These are phyloP conservation scores for Automeris io DNA, from an alignment of 2,888 invertebrate species.

Conservation along the genomic window DNA sequence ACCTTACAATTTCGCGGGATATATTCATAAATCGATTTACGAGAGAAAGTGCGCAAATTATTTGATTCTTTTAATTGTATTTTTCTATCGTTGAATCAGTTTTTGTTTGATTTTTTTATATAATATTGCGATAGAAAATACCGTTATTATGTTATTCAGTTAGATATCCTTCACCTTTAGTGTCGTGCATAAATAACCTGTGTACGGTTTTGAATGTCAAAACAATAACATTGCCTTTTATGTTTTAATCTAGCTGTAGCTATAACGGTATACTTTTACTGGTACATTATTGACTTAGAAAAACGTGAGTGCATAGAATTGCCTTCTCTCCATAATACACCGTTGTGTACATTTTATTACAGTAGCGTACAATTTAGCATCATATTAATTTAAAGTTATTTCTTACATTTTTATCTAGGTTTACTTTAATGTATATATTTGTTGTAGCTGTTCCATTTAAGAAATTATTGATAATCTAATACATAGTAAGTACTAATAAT, in stretches of 20 bases:
- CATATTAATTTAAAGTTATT: no score
- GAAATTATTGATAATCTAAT: no score
- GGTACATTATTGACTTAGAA: no score
- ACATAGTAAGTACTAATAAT: background rate
- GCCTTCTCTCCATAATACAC: no score
- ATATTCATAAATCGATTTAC: slow-evolving; percentile 18
- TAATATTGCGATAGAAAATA: slow-evolving; percentile 19
- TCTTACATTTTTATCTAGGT: no score
- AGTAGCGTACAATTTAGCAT: no score
- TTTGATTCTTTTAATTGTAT: slow-evolving; percentile 17
- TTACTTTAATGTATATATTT: no score
- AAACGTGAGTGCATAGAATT: no score
- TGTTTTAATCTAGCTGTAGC: no score
- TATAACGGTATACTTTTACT: no score
- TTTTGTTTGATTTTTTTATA: slow-evolving; percentile 26
- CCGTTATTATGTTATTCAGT: slow-evolving; percentile 20
- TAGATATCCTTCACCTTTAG: slow-evolving; percentile 12
- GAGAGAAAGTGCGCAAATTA: slow-evolving; percentile 26
- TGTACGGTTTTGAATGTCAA: slow-evolving; percentile 24
- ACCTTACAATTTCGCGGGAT: slow-evolving; percentile 15
- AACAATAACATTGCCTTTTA: background rate
- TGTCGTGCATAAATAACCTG: slow-evolving; percentile 10
- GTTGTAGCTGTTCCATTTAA: no score
- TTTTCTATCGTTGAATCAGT: slow-evolving; percentile 22
- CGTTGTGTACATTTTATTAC: no score